These are phyloP conservation scores for Anastrepha ludens DNA, from an alignment of 1,140 invertebrate species.

Conservation along the genomic window DNA sequence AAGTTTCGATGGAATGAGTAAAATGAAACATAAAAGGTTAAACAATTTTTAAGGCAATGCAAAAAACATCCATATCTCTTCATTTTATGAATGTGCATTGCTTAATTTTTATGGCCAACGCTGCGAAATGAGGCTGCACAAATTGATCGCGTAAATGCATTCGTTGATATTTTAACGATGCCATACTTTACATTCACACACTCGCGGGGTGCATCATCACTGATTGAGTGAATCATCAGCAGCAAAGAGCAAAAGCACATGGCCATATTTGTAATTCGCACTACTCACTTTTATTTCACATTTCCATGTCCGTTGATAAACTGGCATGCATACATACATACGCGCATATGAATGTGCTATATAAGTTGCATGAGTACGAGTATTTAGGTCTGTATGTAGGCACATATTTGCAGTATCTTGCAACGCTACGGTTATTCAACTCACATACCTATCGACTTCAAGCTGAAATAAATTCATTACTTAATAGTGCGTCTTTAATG, in stretches of 20 bases:
- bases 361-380: no score
- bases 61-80: no score
- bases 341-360: neutral
- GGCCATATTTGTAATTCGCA: conserved; percentile 33
- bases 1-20: no score
- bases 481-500: conserved; percentile 29
- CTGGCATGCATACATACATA: neutral
- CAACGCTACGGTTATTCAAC: neutral
- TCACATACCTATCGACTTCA: conserved; percentile 3
- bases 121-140: neutral
- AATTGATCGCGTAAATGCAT: conserved; percentile 14
- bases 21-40: no score
- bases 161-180: conserved; percentile 34
- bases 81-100: neutral
- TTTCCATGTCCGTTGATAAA: no score
- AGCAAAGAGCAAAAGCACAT: conserved; percentile 8
- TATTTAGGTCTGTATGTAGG: neutral
- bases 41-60: no score
- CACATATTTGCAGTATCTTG: neutral
- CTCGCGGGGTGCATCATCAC: neutral
- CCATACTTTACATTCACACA: neutral
- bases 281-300: neutral
- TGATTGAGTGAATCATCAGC: conserved; percentile 36
- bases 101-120: neutral
- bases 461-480: conserved; percentile 38